These are phyloP conservation scores for Chrysogorgia sp. DNA, from an alignment of 92 coral and sea anemone genomes.

Conservation along the genomic window DNA sequence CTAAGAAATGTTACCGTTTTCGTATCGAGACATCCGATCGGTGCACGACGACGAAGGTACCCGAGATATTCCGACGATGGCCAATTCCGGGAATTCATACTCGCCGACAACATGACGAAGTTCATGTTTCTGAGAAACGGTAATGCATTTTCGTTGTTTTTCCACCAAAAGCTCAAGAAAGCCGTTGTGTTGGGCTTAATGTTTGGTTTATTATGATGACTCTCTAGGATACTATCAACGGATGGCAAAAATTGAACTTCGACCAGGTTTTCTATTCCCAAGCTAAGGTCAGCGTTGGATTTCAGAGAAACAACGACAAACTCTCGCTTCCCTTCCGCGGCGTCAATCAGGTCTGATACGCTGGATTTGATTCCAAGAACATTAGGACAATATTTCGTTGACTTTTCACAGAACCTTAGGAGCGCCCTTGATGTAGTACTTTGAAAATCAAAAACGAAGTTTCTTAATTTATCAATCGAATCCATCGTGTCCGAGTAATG, in stretches of 20 bases:
- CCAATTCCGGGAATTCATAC: background rate
- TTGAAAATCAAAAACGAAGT: background rate
- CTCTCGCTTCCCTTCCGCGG: background rate
- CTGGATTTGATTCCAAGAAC: background rate
- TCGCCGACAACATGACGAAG: constrained; percentile 2
- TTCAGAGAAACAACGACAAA: background rate
- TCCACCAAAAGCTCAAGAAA: constrained; percentile 9
- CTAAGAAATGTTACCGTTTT: background rate
- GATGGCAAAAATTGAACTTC: constrained; percentile 7
- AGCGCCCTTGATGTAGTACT: background rate
- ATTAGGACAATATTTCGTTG: constrained; percentile 2
- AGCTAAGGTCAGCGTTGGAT: background rate
- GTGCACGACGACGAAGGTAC: constrained; percentile 6
- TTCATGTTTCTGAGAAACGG: background rate
- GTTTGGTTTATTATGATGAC: background rate
- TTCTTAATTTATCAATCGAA: background rate
- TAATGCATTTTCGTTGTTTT: background rate
- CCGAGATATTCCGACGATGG: constrained; percentile 21
- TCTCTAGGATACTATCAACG: background rate
- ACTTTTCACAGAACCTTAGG: background rate
- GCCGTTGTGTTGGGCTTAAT: background rate
- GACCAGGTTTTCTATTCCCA: background rate
- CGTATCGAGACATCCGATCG: constrained; percentile 35
- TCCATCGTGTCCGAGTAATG: background rate
- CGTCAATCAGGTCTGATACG: background rate